phyloP scores from a whole-genome alignment of 2,113 vertebrate genomes.

The Myiagra hebetior region DNA sequence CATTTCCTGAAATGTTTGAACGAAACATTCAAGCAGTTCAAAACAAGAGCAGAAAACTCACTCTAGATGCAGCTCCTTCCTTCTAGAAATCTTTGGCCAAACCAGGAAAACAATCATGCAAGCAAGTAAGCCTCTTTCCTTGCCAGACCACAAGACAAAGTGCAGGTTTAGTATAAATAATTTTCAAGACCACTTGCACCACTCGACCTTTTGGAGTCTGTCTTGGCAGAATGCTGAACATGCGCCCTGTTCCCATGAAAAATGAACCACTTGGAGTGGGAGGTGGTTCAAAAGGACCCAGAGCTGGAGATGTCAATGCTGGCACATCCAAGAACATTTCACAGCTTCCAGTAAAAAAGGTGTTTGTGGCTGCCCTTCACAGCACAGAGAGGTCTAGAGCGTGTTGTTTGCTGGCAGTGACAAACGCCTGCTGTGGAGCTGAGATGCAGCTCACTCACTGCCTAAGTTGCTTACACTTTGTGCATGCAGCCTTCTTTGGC shows the following conservation, averaged over 20 bases:
- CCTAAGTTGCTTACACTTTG: not conserved
- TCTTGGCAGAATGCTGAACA: not conserved
- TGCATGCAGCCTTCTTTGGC: not conserved
- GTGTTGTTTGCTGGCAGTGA: rapidly evolving
- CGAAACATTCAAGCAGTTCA: not conserved
- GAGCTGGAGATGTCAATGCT: not conserved
- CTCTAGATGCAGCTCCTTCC: not conserved
- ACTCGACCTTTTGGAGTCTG: not conserved
- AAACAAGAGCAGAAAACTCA: not conserved
- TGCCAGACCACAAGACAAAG: not conserved
- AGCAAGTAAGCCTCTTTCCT: not conserved
- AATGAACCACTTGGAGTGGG: not conserved
- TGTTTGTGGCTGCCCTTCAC: not conserved
- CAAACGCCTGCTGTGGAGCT: not conserved
- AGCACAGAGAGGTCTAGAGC: not conserved
- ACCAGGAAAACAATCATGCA: not conserved
- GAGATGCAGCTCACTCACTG: not conserved
- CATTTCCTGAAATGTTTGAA: not conserved
- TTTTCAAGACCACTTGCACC: not conserved
- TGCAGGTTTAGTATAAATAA: not conserved
- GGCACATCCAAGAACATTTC: not conserved
- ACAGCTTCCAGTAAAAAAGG: not conserved
- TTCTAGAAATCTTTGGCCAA: not conserved
- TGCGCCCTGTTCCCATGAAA: not conserved
- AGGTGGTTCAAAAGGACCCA: not conserved